Percentiles rank a stretch among this genome's conserved stretches.
phyloP scores from a whole-genome alignment of 1,140 invertebrate genomes.

The Eupristina koningsbergeri region DNA sequence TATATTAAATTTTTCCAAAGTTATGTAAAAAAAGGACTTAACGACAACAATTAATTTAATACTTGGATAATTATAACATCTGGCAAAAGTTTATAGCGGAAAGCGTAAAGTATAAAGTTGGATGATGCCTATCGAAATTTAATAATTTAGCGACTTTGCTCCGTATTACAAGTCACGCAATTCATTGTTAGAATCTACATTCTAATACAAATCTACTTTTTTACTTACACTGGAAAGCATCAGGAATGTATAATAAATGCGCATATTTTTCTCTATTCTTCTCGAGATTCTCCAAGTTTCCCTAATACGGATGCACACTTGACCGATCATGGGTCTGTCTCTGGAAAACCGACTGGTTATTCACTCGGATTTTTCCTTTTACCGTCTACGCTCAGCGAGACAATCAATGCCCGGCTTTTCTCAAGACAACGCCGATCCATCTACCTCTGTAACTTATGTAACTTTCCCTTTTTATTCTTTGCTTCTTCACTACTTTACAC shows the following conservation, averaged over 20 bases:
- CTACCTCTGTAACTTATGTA: too few relatives aligned
- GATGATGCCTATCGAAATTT: background rate
- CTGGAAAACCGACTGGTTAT: background rate
- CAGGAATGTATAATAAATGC: background rate
- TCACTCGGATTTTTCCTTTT: constrained; percentile 36
- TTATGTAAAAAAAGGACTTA: too few relatives aligned
- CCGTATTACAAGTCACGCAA: background rate
- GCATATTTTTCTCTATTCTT: constrained; percentile 7
- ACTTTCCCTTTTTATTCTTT: too few relatives aligned
- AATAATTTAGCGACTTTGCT: background rate
- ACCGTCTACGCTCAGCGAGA: background rate
- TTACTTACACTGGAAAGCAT: background rate
- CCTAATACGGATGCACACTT: constrained; percentile 26
- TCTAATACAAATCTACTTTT: background rate
- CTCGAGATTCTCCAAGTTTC: constrained; percentile 3
- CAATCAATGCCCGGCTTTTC: constrained; percentile 7
- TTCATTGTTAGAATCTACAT: background rate
- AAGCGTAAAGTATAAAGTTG: background rate
- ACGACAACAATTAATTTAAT: background rate
- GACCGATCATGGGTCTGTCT: background rate
- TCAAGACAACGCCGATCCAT: background rate
- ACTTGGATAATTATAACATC: background rate
- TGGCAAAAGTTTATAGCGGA: background rate
- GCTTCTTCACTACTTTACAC: background rate
- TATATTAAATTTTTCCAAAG: too few relatives aligned